phyloP scores from a whole-genome alignment of 2,797 vertebrate species.

The Cyclura pinguis region DNA sequence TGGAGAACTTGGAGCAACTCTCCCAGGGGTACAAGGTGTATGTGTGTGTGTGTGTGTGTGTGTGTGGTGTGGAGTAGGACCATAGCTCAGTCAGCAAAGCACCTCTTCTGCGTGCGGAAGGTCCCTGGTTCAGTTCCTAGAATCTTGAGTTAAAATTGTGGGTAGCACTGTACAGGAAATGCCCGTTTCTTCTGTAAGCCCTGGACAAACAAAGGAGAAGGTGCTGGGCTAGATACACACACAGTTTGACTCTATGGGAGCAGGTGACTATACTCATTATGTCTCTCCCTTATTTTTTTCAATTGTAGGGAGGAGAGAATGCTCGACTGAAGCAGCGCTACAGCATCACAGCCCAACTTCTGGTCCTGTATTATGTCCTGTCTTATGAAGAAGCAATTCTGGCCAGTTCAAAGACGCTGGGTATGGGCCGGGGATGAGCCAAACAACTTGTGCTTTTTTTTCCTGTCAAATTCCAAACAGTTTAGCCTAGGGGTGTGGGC shows the following conservation, averaged over 20 bases:
- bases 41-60: no score
- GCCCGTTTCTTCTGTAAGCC: no score
- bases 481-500: no score
- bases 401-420: constrained; percentile 93
- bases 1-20: no score
- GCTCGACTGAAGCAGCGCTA: constrained; percentile 81
- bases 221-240: background rate
- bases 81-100: background rate
- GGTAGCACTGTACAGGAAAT: background rate
- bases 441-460: background rate
- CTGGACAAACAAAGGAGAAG: background rate
- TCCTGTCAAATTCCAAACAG: no score
- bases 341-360: constrained; percentile 94
- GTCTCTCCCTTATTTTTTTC: background rate
- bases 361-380: constrained; percentile 96
- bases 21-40: no score
- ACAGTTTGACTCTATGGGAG: no score
- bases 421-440: constrained; percentile 71
- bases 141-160: background rate
- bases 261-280: background rate
- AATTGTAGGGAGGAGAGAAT: constrained; percentile 83
- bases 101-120: background rate
- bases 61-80: no score
- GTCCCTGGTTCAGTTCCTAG: background rate
- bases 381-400: constrained; percentile 96